A percentile compares a stretch with the other conserved stretches of the same genome.
These are phyloP conservation scores for Micrasema minimum DNA, from an alignment of 1,140 invertebrate genomes.

Conservation along the genomic window DNA sequence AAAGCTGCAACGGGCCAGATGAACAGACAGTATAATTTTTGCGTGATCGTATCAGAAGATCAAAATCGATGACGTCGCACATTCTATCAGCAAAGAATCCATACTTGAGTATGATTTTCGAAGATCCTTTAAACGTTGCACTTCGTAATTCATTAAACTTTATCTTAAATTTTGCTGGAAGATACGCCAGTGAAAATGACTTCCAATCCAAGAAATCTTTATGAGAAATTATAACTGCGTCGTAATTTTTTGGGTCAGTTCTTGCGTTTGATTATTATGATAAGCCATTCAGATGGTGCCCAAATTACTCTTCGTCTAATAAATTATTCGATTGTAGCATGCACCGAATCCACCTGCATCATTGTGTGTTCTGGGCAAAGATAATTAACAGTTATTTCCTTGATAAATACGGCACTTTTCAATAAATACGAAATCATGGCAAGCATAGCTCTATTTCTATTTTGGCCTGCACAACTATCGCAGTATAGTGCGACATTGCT, in stretches of 20 bases:
- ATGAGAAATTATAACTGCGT: slow-evolving; percentile 1
- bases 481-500: slow-evolving; percentile 8
- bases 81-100: not conserved
- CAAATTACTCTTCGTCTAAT: slow-evolving; percentile 6
- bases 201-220: not conserved
- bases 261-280: slow-evolving; percentile 6
- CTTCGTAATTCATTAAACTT: not conserved
- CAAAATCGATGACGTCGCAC: not conserved
- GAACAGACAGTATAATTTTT: not conserved
- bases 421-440: slow-evolving; percentile 12
- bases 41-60: no score
- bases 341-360: slow-evolving; percentile 10
- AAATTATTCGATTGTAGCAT: slow-evolving; percentile 1
- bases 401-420: slow-evolving; percentile 2
- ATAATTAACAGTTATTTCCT: not conserved
- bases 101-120: not conserved
- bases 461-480: slow-evolving; percentile 15
- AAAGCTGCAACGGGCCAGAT: not conserved
- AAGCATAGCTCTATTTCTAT: slow-evolving; percentile 56
- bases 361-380: slow-evolving; percentile 5
- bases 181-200: not conserved
- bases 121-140: not conserved
- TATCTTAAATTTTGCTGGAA: not conserved
- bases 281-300: slow-evolving; percentile 16
- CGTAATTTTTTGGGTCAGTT: slow-evolving; percentile 11